Percentiles rank a stretch among this genome's conserved stretches.
Conservation (phyloP, 2,888 invertebrate species). For the Tineola bisselliella region DNA sequence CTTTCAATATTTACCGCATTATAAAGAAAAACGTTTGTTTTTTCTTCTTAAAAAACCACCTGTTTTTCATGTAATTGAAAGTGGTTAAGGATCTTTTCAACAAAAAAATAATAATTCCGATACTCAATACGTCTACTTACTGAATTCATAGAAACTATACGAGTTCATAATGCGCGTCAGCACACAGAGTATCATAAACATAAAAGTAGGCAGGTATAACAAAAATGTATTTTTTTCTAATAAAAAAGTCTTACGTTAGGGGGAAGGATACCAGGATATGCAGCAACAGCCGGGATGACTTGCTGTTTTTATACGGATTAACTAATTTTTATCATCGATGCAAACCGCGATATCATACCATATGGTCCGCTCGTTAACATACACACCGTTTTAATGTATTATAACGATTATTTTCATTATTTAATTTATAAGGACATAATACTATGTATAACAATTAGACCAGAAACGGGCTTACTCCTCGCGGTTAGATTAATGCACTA, state of each 20-base stretch:
- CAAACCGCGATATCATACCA: conserved; percentile 42
- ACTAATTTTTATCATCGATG: conserved; percentile 27
- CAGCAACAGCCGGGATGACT: conserved; percentile 49
- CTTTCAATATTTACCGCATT: conserved; percentile 43
- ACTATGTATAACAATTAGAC: too few species aligned
- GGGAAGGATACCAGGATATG: not conserved
- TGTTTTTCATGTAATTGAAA: not conserved
- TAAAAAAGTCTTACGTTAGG: not conserved
- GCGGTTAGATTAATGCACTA: too few species aligned
- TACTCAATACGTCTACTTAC: too few species aligned
- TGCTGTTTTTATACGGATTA: conserved; percentile 51
- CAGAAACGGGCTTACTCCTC: too few species aligned
- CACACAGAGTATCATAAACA: too few species aligned
- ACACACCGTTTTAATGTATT: not conserved
- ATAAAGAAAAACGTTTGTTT: conserved; percentile 25
- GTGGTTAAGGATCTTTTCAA: not conserved
- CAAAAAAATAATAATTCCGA: too few species aligned
- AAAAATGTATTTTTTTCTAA: not conserved
- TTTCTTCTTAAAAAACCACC: not conserved
- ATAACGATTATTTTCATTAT: not conserved
- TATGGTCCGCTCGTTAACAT: not conserved
- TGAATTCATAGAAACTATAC: too few species aligned
- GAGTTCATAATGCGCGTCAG: too few species aligned
- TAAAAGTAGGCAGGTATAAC: too few species aligned
- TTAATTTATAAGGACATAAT: too few species aligned